Base-by-base conservation (phyloP, 2,888 invertebrate species). In the Drosophila falleni region DNA sequence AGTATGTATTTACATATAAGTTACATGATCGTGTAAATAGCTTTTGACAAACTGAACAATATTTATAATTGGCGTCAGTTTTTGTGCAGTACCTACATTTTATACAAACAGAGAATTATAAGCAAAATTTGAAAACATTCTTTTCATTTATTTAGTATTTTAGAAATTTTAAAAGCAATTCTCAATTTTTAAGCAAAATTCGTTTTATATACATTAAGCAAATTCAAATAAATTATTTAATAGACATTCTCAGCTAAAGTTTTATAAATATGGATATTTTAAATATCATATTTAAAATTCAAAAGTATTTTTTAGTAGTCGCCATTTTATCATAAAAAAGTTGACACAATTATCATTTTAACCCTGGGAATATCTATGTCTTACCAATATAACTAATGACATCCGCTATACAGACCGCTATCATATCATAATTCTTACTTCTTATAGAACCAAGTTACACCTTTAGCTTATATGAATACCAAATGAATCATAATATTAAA, bases 401-500 rank as follows among this genome's bases (percentile, higher is more conserved):
- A 41, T 37, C 53, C 39, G 26, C 26, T 10, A 3, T 13, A 3
- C n/a, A n/a, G 5, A 46, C 8, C 1, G n/a, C 23, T 26, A 13
- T 26, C n/a, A 9, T 10, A 11, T 9, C 1, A 19, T 13, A 44
- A 19, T 19, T 42, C 44, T 13, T 0, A 11, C 23, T 11, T 42
- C 5, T 9, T 9, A 39, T 39, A 39, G 9, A 9, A 16, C 37
- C 8, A n/a, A 5, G n/a, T 31, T 10, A 2, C 31, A 35, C n/a
- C n/a, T n/a, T 2, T n/a, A 6, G 0, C 6, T n/a, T 6, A 6
- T n/a, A 37, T 5, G n/a, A 6, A 13, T 31, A 29, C 10, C 23
- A 23, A 44, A 37, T 60, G 47, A 69, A 13, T 69, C 63, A 69
- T 33, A 9, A 10, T 5, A 31, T 6, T 15, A 15, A 60, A 56